Base-by-base conservation (phyloP, 2,797 vertebrate species). In the Vireo griseus region DNA sequence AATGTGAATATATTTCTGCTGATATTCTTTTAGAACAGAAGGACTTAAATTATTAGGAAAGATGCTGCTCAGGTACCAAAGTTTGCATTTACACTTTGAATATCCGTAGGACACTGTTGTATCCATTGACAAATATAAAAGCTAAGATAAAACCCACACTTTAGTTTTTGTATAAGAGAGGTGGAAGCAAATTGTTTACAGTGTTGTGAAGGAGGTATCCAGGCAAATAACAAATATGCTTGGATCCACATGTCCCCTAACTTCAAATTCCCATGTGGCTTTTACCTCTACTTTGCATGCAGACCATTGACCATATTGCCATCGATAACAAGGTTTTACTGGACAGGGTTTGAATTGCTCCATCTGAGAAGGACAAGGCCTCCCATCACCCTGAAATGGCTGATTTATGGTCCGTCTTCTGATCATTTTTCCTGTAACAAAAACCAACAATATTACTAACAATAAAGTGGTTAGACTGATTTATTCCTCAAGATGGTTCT, bases 341-440 rank as follows among this genome's bases (percentile, higher is more conserved):
- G 99, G 99, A 67, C 99, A 99, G 16, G 99, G 99, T 94, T 99
- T 99, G 98, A 98, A 99, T 95, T 99, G 99, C 90, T 99, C 98
- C 98, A 98, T 98, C 97, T 98, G 98, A 33, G 98, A 75, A 4
- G 99, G 98, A 89, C 99, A 99, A 19, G 99, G 99, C 76, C 99
- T 98, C 48, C 99, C 99, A 45, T 99, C 99, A 10, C 99, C 99
- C 97, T 99, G 99, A 94, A 99, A 99, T 5, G 98, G 98, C 95
- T 99, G 99, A 42, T 98, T 98, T 97, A 99, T 98, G 2, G 96
- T 95, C 75, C 99, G 98, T 84, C 92, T 98, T 81, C 99, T 98
- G 97, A 97, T 97, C 99, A 99, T 99, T 98, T 98, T 99, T 91
- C 99, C 99, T 99, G 96, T 33, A 94, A 91, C 66, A 31, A 97